Base-by-base conservation (phyloP, 2,797 vertebrate genomes). In the Morelia viridis region DNA sequence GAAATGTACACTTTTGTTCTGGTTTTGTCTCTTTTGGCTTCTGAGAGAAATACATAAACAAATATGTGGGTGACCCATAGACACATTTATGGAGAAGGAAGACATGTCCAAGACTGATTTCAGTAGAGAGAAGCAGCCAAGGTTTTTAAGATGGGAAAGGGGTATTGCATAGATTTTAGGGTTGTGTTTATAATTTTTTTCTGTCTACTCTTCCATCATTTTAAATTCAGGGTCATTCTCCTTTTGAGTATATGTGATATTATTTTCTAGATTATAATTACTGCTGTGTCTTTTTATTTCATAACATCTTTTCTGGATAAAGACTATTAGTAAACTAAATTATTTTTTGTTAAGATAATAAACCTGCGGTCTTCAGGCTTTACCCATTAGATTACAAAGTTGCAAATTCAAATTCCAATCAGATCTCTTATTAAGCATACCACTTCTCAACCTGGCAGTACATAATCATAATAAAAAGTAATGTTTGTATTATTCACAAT, bases 391-490 rank as follows among this genome's bases (percentile, higher is more conserved):
- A 31, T 62, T 87, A 60, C 10, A 61, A 62, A 62, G 58, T 3
- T 87, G 35, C 86, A 87, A 87, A 62, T 87, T 61, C 85, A 87
- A 41, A 87, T 24, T 87, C 80, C 46, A 41, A 83, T 83, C 22
- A 87, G 28, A 60, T 87, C 4, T 35, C 58, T 35, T 15, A 87
- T 87, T 60, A 87, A 87, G n/a, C 84, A 85, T 15, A 60, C 11
- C 10, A 3, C 50, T 53, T 53, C 50, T 53, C n/a, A 35, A 60
- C 3, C 9, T 60, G 28, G 87, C 5, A 28, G 35, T 19, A 65
- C 31, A 65, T 28, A 88, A 17, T 7, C 13, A 65, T 65, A 62
- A 65, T n/a, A 28, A 53, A 58, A 15, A 24, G n/a, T 46, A 28
- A 68, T 28, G n/a, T n/a, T n/a, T 71, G 26, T 46, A 15, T 65